These are phyloP conservation scores for Hoplostethus mediterraneus DNA, from an alignment of 2,797 vertebrate genomes.

Conservation along the genomic window DNA sequence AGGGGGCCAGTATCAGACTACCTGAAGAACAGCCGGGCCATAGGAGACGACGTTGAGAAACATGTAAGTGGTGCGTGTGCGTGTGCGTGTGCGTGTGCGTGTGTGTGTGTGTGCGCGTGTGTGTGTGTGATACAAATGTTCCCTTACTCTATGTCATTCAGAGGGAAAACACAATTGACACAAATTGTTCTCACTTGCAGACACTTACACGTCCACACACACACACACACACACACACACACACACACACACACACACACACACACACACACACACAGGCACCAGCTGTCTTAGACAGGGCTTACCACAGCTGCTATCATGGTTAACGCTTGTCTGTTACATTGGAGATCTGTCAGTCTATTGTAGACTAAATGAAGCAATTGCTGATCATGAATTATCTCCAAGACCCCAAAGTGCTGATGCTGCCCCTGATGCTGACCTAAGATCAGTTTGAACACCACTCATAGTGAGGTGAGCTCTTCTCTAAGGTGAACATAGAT, in stretches of 20 bases:
- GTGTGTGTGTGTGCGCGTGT: constrained; percentile 2
- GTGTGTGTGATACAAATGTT: background rate
- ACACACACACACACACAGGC: constrained; percentile 14
- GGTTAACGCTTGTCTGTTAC: constrained; percentile 1
- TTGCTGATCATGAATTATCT: background rate
- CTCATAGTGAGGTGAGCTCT: background rate
- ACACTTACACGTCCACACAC: background rate
- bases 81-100: background rate
- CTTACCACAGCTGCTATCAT: constrained; percentile 42
- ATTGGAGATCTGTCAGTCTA: constrained; percentile 15
- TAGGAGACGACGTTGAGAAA: constrained; percentile 92
- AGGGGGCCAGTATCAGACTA: constrained; percentile 90
- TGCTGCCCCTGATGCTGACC: background rate
- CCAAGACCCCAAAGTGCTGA: background rate
- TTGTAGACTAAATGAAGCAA: background rate
- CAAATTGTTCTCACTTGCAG: constrained; percentile 20
- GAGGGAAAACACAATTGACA: background rate
- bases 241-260: background rate
- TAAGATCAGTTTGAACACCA: background rate
- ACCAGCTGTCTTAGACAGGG: constrained; percentile 41
- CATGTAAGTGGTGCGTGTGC: constrained; percentile 88
- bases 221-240: constrained; percentile 7
- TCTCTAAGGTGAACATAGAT: constrained; percentile 21
- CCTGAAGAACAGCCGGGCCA: constrained; percentile 88
- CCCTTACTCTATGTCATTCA: background rate